Conservation (phyloP, 1,140 invertebrate genomes). For the Acyrthosiphon pisum region DNA sequence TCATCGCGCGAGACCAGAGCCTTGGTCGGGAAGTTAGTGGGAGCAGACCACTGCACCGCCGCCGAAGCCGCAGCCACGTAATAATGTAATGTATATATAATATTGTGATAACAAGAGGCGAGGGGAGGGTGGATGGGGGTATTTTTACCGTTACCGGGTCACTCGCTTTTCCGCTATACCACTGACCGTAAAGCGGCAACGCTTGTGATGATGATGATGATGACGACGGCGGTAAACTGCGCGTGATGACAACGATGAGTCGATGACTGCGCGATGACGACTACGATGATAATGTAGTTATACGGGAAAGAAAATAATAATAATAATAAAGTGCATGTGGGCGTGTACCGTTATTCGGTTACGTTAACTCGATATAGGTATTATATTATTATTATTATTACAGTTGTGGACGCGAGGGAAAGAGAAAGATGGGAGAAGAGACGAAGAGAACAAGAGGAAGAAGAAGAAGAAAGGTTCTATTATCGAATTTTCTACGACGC, state of each 20-base stretch:
- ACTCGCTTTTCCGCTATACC: slow-evolving; percentile 53
- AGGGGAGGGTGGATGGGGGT: background rate
- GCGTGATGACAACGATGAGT: background rate
- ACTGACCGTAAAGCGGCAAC: slow-evolving; percentile 36
- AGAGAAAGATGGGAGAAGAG: slow-evolving; percentile 7
- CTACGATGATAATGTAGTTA: background rate
- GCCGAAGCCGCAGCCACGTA: background rate
- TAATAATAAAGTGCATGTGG: slow-evolving; percentile 51
- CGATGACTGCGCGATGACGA: background rate
- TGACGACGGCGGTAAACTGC: background rate
- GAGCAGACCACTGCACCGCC: background rate
- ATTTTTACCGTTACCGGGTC: slow-evolving; percentile 54
- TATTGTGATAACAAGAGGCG: background rate
- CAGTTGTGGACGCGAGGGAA: background rate
- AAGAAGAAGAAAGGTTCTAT: slow-evolving; percentile 41
- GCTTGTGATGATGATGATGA: background rate
- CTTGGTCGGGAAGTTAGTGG: background rate
- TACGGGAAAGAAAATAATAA: slow-evolving; percentile 12
- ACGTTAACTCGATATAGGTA: slow-evolving; percentile 34
- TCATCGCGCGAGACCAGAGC: background rate
- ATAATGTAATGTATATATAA: slow-evolving; percentile 23
- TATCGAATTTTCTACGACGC: slow-evolving; percentile 50
- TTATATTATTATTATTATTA: slow-evolving; percentile 5
- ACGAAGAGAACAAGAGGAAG: background rate
- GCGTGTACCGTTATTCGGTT: slow-evolving; percentile 56